Percentiles rank a stretch among this genome's conserved stretches.
phyloP scores from a whole-genome alignment of 2,797 vertebrate genomes.

The Eutrigla gurnardus region DNA sequence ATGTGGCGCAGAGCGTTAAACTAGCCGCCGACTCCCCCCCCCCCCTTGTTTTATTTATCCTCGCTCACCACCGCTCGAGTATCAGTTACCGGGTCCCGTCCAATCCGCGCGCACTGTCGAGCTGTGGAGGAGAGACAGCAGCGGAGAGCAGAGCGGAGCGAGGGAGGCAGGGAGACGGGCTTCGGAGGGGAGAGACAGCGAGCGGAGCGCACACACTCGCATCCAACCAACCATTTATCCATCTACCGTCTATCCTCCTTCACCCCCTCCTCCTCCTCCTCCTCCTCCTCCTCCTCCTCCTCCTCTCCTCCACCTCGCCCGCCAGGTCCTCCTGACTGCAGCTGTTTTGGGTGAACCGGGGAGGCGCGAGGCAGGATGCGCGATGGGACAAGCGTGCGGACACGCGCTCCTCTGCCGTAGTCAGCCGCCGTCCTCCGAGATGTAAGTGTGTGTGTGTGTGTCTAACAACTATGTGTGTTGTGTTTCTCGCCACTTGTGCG shows the following conservation, averaged over 20 bases:
- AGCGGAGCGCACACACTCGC: constrained; percentile 47
- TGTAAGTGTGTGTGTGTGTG: constrained; percentile 86
- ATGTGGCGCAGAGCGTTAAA: constrained; percentile 38
- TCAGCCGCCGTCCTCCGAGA: constrained; percentile 89
- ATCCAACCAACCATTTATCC: constrained; percentile 29
- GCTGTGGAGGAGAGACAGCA: constrained; percentile 51
- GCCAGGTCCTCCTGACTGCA: constrained; percentile 58
- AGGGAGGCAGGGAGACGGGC: constrained; percentile 43
- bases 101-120: constrained; percentile 72
- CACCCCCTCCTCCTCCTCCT: not conserved
- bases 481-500: constrained; percentile 14
- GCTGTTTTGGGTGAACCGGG: constrained; percentile 62
- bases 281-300: not conserved
- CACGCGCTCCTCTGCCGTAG: constrained; percentile 98
- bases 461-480: constrained; percentile 24
- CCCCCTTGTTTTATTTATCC: constrained; percentile 36
- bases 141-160: constrained; percentile 34
- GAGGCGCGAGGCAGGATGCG: constrained; percentile 88
- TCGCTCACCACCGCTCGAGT: constrained; percentile 68
- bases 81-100: constrained; percentile 80
- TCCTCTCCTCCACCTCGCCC: constrained; percentile 7
- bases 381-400: constrained; percentile 97
- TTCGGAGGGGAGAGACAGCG: constrained; percentile 11
- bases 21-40: constrained; percentile 9
- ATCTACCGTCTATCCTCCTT: constrained; percentile 24